phyloP scores from a whole-genome alignment of 2,888 invertebrate genomes.

The Adineta ricciae region DNA sequence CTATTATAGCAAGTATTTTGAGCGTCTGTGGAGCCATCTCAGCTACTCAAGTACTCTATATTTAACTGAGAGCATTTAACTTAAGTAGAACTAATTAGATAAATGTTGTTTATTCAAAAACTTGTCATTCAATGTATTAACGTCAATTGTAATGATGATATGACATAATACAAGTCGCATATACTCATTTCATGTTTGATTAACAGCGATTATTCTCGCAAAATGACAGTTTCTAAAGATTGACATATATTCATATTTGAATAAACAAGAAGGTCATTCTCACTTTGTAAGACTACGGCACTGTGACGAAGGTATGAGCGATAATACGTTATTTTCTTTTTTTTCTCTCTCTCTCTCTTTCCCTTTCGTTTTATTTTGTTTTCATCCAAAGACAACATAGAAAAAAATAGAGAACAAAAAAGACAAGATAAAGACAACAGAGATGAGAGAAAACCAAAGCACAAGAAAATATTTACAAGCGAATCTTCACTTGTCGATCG shows the following conservation, averaged over 20 bases:
- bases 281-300: no score
- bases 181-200: background rate
- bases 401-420: background rate
- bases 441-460: background rate
- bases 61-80: conserved; percentile 54
- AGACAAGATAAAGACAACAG: background rate
- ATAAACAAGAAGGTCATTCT: no score
- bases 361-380: background rate
- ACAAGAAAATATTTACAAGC: background rate
- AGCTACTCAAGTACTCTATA: conserved; percentile 77
- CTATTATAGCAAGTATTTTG: conserved; percentile 70
- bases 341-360: no score
- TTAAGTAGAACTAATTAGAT: background rate
- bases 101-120: no score
- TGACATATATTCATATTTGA: no score
- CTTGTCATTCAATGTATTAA: background rate
- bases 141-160: no score
- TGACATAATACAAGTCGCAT: no score
- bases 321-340: no score
- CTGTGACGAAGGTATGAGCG: no score
- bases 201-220: background rate
- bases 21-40: conserved; percentile 73
- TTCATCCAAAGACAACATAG: background rate
- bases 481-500: background rate
- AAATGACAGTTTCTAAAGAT: no score